Evolutionary conservation across 2,113 vertebrate genomes (phyloP).

Genomic region (Menura novaehollandiae): DNA sequence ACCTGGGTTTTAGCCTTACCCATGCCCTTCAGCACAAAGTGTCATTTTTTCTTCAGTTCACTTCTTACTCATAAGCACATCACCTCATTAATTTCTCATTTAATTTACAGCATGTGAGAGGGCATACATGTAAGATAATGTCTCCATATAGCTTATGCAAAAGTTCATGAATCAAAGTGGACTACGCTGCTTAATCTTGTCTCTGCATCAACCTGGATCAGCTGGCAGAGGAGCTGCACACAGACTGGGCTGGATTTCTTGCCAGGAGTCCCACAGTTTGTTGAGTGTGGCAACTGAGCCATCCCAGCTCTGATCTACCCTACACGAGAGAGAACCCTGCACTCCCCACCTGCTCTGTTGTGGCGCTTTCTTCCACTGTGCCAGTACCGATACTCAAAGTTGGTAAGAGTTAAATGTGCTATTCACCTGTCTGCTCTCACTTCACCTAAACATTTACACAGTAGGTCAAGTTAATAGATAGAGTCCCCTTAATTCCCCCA

Average conservation of each 20-base stretch:
- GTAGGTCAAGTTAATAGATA: not conserved
- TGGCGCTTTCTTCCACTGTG: not conserved
- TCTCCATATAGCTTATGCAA: not conserved
- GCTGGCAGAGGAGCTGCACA: not conserved
- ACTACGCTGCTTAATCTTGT: not conserved
- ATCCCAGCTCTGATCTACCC: not conserved
- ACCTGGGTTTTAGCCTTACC: not conserved
- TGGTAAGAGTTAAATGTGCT: not conserved
- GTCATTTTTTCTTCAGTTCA: not conserved
- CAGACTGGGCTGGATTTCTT: not conserved
- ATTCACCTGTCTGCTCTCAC: not conserved
- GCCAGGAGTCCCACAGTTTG: not conserved
- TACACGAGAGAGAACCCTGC: fast-evolving
- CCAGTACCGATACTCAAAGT: not conserved
- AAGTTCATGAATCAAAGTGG: not conserved
- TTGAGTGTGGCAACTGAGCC: not conserved
- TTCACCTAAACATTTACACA: not conserved
- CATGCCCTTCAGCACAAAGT: not conserved
- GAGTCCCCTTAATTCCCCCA: not conserved
- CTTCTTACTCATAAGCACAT: not conserved
- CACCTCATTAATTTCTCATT: not conserved
- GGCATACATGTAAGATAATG: not conserved
- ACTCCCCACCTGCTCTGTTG: not conserved
- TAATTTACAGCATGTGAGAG: not conserved
- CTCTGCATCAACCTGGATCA: not conserved